Percentiles rank a stretch among this genome's conserved stretches.
Evolutionary conservation across 1,140 invertebrate genomes (phyloP).

Genomic region (Drosophila micromelanica): DNA sequence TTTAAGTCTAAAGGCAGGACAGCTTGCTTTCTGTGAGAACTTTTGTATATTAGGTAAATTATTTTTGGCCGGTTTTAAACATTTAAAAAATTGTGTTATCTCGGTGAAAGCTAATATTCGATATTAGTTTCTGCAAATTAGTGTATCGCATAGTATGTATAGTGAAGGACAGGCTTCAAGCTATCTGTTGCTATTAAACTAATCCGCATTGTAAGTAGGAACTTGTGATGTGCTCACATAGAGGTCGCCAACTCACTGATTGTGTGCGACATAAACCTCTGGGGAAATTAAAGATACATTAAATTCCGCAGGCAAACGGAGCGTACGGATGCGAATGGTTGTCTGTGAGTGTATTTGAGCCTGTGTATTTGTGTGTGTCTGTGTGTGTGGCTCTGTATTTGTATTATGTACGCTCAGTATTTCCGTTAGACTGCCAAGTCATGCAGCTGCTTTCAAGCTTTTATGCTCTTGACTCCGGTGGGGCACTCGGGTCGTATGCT

Average conservation of each 20-base stretch:
- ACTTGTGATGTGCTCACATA: conserved; percentile 33
- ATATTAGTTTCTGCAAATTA: background rate
- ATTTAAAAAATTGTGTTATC: too few relatives aligned
- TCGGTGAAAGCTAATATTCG: background rate
- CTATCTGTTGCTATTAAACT: conserved; percentile 18
- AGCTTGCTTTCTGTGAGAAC: too few relatives aligned
- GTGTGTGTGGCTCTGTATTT: background rate
- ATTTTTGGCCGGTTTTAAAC: too few relatives aligned
- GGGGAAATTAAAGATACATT: conserved; percentile 83
- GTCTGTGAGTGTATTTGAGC: conserved; percentile 6
- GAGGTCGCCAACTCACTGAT: conserved; percentile 59
- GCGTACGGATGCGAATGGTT: conserved; percentile 22
- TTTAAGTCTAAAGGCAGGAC: too few relatives aligned
- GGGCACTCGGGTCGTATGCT: conserved; percentile 26
- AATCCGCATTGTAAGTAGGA: conserved; percentile 23
- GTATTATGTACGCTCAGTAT: conserved; percentile 12
- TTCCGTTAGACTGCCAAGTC: conserved; percentile 20
- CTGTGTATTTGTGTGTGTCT: conserved; percentile 7
- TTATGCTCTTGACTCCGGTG: conserved; percentile 4
- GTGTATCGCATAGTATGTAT: background rate
- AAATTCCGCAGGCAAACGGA: conserved; percentile 67
- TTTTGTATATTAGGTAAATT: too few relatives aligned
- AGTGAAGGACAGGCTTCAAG: background rate
- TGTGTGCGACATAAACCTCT: conserved; percentile 76
- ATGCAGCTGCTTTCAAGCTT: conserved; percentile 32